Base-by-base conservation (phyloP, 2,888 invertebrate species). In the Campaea margaritaria region DNA sequence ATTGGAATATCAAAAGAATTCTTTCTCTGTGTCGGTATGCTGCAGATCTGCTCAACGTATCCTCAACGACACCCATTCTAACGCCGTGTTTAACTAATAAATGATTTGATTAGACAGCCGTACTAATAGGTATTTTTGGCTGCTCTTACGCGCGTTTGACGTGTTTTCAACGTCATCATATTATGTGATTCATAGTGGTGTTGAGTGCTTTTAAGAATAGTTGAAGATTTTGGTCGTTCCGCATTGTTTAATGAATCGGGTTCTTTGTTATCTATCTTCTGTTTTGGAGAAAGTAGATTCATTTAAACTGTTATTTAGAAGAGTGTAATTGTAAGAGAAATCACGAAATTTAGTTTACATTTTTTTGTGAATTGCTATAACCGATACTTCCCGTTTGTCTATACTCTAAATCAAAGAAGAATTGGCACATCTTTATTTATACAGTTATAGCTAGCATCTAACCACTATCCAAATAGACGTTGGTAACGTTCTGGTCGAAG, bases 21-120 rank as follows among this genome's bases (percentile, higher is more conserved):
- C 52, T 45, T 21, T 14, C 42, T 42, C 16, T 16, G 36, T 51
- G 51, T 31, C 46, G 14, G 27, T 46, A 46, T 36, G 27, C 31
- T 27, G 34, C 41, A 45, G 39, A 28, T 56, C 53, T 57, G 63
- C 51, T 49, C 38, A 44, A 45, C 56, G 42, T 49, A 39, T 28
- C 52, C 43, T 48, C 55, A 54, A 48, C 38, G 54, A 58, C 65
- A 64, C 13, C 36, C 42, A 57, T 62, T 64, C 49, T 56, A 52
- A 48, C 58, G 46, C 51, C 47, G 59, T 62, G 67, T 65, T 68
- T 59, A 61, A 68, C 67, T 77, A 73, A 78, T 75, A 82, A 82
- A 81, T 79, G 79, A 81, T 79, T 76, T 74, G 75, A 79, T 81
- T 76, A 73, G 79, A 81, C 83, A 82, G 79, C 78, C 76, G 82